Percentiles rank a stretch among this genome's conserved stretches.
Evolutionary conservation across 2,888 invertebrate genomes (phyloP).

Genomic region (Scaptomyza polygonia): DNA sequence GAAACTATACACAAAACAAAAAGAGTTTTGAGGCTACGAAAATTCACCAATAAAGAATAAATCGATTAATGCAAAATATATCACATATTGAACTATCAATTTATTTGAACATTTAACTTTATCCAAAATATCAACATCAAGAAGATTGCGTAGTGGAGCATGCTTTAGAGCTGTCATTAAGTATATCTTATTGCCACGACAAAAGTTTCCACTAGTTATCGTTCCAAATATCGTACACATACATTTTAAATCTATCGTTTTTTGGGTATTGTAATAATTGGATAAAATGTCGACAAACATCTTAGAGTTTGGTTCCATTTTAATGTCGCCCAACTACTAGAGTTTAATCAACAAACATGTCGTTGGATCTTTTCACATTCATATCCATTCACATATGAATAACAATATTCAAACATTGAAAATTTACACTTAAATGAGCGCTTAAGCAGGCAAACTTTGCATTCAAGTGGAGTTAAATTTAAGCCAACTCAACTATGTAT

Average conservation of each 20-base stretch:
- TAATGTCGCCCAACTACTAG: slow-evolving; percentile 32
- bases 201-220: slow-evolving; percentile 32
- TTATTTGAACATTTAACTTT: slow-evolving; percentile 14
- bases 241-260: slow-evolving; percentile 6
- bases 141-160: slow-evolving; percentile 67
- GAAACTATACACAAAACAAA: slow-evolving; percentile 14
- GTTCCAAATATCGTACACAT: slow-evolving; percentile 23
- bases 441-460: slow-evolving; percentile 13
- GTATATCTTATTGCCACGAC: slow-evolving; percentile 46
- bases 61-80: slow-evolving; percentile 8
- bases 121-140: slow-evolving; percentile 25
- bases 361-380: slow-evolving; percentile 23
- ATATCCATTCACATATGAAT: slow-evolving; percentile 1
- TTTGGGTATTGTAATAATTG: slow-evolving; percentile 47
- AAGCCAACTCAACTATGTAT: slow-evolving; percentile 6
- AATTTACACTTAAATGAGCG: slow-evolving; percentile 13
- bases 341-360: slow-evolving; percentile 1
- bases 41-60: neutral
- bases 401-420: slow-evolving; percentile 11
- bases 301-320: slow-evolving; percentile 42
- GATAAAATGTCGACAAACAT: slow-evolving; percentile 22
- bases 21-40: slow-evolving; percentile 13
- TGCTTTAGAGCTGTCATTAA: slow-evolving; percentile 58
- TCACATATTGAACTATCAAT: slow-evolving; percentile 15
- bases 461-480: neutral